Conservation (phyloP, 2,888 invertebrate species). For the Junonia oenone region DNA sequence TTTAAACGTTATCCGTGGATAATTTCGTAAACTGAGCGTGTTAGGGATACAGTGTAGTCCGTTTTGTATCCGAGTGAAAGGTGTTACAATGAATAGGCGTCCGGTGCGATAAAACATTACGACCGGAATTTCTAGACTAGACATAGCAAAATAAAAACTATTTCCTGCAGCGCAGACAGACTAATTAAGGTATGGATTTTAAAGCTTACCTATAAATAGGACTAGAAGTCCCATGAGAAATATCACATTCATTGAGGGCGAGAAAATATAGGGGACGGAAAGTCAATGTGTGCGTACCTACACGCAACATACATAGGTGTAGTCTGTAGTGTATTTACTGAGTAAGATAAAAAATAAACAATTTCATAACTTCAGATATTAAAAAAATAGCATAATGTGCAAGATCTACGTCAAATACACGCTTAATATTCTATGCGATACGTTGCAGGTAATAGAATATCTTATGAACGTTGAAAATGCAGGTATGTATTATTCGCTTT, state of each 20-base stretch:
- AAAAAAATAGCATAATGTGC: neutral
- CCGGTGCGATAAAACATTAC: conserved; percentile 3
- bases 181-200: conserved; percentile 41
- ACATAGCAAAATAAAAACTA: neutral
- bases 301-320: neutral
- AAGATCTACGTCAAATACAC: neutral
- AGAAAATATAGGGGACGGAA: conserved; percentile 45
- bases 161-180: neutral
- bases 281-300: conserved; percentile 36
- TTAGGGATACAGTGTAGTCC: conserved; percentile 29
- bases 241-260: conserved; percentile 56
- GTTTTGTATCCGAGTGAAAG: conserved; percentile 12
- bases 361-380: neutral
- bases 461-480: conserved; percentile 12
- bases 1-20: conserved; percentile 35
- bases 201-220: conserved; percentile 52
- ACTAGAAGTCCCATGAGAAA: conserved; percentile 65
- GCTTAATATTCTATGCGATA: neutral
- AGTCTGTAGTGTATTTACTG: neutral
- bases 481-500: conserved; percentile 15
- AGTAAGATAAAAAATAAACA: neutral
- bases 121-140: neutral
- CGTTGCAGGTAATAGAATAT: conserved; percentile 8
- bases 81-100: conserved; percentile 5
- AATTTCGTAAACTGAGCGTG: conserved; percentile 29